These are phyloP conservation scores for Drosophila buzzatii DNA, from an alignment of 2,888 invertebrate species.

Conservation along the genomic window DNA sequence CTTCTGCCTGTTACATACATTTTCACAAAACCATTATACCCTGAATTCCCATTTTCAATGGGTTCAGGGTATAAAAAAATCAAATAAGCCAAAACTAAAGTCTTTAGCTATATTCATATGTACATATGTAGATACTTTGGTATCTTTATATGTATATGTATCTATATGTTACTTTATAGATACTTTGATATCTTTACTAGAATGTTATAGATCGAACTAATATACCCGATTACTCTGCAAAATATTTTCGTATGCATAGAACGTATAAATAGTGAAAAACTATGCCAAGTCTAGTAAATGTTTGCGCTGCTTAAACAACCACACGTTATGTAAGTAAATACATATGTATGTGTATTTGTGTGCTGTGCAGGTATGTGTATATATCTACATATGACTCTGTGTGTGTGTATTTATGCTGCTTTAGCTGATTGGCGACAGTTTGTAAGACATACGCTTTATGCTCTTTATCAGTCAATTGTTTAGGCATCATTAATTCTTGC, in stretches of 20 bases:
- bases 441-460: constrained; percentile 18
- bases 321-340: constrained; percentile 1
- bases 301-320: constrained; percentile 26
- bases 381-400: neutral
- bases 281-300: constrained; percentile 49
- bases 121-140: neutral
- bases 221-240: neutral
- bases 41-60: too few species aligned
- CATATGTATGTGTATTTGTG: constrained; percentile 5
- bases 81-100: neutral
- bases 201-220: neutral
- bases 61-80: too few species aligned
- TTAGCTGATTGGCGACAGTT: constrained; percentile 21
- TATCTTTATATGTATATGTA: too few species aligned
- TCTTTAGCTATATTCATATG: neutral
- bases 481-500: constrained; percentile 53
- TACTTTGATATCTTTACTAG: neutral
- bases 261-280: constrained; percentile 27
- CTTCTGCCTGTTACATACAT: too few species aligned
- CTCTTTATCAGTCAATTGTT: constrained; percentile 58
- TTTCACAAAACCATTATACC: too few species aligned
- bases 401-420: constrained; percentile 5
- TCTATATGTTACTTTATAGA: too few species aligned
- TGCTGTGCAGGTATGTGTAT: neutral
- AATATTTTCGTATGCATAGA: neutral